A percentile compares a stretch with the other conserved stretches of the same genome.
phyloP scores from a whole-genome alignment of 2,888 invertebrate genomes.

The Drosophila emarginata region DNA sequence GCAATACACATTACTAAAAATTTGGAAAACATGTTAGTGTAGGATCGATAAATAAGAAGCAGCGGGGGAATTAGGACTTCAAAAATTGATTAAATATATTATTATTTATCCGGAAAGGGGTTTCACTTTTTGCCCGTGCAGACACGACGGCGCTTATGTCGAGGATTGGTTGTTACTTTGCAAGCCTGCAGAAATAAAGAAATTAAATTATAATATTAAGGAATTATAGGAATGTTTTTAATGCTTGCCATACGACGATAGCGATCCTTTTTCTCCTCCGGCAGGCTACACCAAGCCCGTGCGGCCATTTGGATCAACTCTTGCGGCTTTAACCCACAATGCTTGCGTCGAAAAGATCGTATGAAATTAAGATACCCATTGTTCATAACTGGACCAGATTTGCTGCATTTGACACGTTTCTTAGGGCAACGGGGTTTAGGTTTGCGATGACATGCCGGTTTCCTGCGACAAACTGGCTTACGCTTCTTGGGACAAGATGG shows the following conservation, averaged over 20 bases:
- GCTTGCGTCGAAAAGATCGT: slow-evolving; percentile 38
- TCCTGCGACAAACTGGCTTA: not conserved
- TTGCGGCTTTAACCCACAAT: slow-evolving; percentile 44
- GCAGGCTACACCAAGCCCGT: slow-evolving; percentile 47
- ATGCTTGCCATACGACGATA: slow-evolving; percentile 46
- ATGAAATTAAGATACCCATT: slow-evolving; percentile 56
- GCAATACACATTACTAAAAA: no score
- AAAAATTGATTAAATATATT: no score
- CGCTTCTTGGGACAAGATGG: not conserved
- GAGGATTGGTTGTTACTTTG: slow-evolving; percentile 18
- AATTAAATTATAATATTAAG: no score
- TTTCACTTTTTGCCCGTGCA: not conserved
- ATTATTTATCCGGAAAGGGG: no score
- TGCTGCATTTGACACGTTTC: slow-evolving; percentile 26
- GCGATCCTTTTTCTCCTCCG: slow-evolving; percentile 32
- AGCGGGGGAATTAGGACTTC: not conserved
- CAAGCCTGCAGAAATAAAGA: slow-evolving; percentile 22
- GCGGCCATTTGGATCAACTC: slow-evolving; percentile 48
- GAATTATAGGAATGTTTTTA: no score
- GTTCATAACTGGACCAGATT: slow-evolving; percentile 43
- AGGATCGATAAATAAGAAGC: not conserved
- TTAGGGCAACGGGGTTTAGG: not conserved
- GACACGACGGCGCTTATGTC: slow-evolving; percentile 27
- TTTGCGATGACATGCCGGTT: not conserved
- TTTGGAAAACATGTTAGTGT: not conserved